Evolutionary conservation across 1,140 invertebrate species (phyloP), one percentile per base, ranked within the genome.

Genomic region (Helicoverpa zea): DNA sequence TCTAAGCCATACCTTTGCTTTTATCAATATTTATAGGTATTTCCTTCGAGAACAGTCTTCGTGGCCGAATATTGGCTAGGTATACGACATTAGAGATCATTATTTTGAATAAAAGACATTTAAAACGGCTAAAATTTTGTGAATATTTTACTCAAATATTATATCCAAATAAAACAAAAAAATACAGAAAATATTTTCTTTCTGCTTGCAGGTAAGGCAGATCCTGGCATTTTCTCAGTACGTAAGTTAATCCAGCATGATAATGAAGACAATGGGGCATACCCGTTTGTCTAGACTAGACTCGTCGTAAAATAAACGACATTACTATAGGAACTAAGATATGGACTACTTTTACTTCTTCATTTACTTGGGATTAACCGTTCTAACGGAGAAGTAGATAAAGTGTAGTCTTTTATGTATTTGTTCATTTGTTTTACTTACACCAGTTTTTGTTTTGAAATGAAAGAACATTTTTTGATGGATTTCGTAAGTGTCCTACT

Each of bases 251-350:
- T 66, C 63, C 43, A 18, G n/a, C 29, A 12, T 43, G 61, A 35
- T 66, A 66, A 66, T 11, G 35, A 35, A 47, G 35, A 66, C 63
- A 47, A 16, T 66, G 16, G 9, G 5, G 35, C 43, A 47, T 66
- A 47, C 63, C 43, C n/a, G n/a, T 16, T n/a, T 66, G 63, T 66
- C 63, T 66, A 66, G 35, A 66, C 63, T 66, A 43, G n/a, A 64
- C 12, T 30, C 10, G 29, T 43, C 56, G 18, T 59, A 59, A 59
- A 43, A 66, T 47, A 64, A 64, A 66, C 63, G n/a, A 16, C 14
- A 12, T 2, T 16, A 18, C n/a, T 66, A 47, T 43, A 47, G n/a
- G 43, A 47, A 13, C 35, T 47, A 47, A n/a, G 29, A 47, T 66
- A 14, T 2, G n/a, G 35, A 66, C 35, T 47, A 66, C 35, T 58